These are phyloP conservation scores for Eulemur albifrons DNA, from an alignment of 2,797 vertebrate genomes.

Conservation along the genomic window DNA sequence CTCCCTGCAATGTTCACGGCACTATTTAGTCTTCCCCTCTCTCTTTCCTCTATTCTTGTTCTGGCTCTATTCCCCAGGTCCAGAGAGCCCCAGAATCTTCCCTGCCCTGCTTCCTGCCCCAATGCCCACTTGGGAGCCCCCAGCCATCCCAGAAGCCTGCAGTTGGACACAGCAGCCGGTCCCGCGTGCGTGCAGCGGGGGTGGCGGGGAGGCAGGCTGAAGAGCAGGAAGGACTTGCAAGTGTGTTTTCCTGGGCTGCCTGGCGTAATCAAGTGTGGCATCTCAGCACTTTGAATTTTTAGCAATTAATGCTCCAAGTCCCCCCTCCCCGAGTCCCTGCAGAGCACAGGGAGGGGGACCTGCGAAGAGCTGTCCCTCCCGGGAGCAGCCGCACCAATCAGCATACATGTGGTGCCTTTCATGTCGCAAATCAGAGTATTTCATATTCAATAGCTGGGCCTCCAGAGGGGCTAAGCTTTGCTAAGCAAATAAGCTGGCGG, in stretches of 20 bases:
- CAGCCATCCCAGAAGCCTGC: background rate
- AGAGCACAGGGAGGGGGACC: conserved; percentile 72
- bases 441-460: conserved; percentile 71
- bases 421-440: conserved; percentile 69
- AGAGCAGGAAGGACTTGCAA: background rate
- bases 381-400: conserved; percentile 67
- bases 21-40: background rate
- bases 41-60: background rate
- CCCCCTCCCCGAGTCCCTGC: conserved; percentile 28
- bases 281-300: conserved; percentile 64
- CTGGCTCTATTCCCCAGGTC: background rate
- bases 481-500: conserved; percentile 78
- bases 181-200: accelerated
- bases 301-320: conserved; percentile 41
- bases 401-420: conserved; percentile 73
- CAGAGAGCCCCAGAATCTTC: background rate
- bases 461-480: conserved; percentile 74
- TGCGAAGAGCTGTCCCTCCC: conserved; percentile 65
- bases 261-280: background rate
- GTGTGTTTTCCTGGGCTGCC: conserved; percentile 39
- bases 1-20: background rate
- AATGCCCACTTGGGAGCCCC: background rate
- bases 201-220: background rate
- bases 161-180: background rate
- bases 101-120: background rate